Evolutionary conservation across 2,888 invertebrate species (phyloP).

Genomic region (Rhaphigaster nebulosa): DNA sequence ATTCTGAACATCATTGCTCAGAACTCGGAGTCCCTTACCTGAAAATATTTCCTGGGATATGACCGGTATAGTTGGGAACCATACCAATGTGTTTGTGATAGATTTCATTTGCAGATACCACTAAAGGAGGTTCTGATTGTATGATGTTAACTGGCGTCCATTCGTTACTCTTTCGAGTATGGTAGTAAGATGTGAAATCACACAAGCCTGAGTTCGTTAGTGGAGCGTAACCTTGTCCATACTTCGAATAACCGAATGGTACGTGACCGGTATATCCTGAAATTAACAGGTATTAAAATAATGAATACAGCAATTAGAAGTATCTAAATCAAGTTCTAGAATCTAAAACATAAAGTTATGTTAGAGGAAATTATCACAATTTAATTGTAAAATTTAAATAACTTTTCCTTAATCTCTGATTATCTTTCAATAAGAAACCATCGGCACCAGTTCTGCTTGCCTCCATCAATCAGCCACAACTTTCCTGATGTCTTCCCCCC

Average conservation of each 20-base stretch:
- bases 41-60: slow-evolving; percentile 81
- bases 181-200: slow-evolving; percentile 82
- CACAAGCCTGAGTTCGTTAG: slow-evolving; percentile 80
- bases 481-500: no score
- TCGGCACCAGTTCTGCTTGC: no score
- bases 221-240: slow-evolving; percentile 76
- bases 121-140: slow-evolving; percentile 71
- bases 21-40: slow-evolving; percentile 70
- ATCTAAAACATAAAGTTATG: not conserved
- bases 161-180: slow-evolving; percentile 79
- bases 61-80: slow-evolving; percentile 83
- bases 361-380: not conserved
- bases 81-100: slow-evolving; percentile 82
- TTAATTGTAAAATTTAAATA: not conserved
- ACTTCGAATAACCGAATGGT: slow-evolving; percentile 77
- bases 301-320: not conserved
- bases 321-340: not conserved
- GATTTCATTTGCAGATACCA: slow-evolving; percentile 74
- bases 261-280: slow-evolving; percentile 78
- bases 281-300: not conserved
- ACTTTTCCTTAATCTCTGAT: not conserved
- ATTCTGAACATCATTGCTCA: no score
- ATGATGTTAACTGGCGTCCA: slow-evolving; percentile 80
- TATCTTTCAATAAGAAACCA: no score
- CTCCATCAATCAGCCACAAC: no score